Evolutionary conservation across 2,888 invertebrate genomes (phyloP), one percentile per base, ranked within the genome.

Genomic region (Caradrina kadenii): DNA sequence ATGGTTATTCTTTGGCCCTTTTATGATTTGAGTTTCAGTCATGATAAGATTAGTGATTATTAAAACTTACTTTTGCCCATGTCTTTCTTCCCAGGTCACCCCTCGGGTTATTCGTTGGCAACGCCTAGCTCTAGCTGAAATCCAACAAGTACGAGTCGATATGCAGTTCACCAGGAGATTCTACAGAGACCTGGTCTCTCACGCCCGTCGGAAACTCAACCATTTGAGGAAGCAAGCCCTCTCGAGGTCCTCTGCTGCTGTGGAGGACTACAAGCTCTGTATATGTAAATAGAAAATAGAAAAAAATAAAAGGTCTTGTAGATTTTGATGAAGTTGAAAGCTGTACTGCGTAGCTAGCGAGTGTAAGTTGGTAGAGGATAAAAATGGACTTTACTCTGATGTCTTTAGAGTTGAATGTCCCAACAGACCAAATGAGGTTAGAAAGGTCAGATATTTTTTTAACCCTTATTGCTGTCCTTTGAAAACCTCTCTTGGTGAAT

Each of bases 121-220:
- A n/a, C 90, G 92, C 1, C 87, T 90, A 26, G 96, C 95, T 0
- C 76, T 87, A 0, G 82, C 89, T 26, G 95, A 96, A 79, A 87
- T 96, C 19, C 88, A 92, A 58, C 86, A 94, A 45, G 93, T 95
- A 0, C 86, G 88, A 22, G 92, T 93, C 21, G 95, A 96, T 80
- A 81, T 95, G 10, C 88, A 89, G 39, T 91, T 93, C 75, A 89
- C 94, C n/a, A 84, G 92, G 11, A 84, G 85, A 17, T 89, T 90
- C 0, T 96, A 94, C 80, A 84, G 87, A 4, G 96, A 96, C 80
- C 78, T 95, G 11, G 87, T 95, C 6, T 78, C 90, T 2, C 96
- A 95, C 69, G 88, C 90, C 2, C 88, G 88, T 4, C 79, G 92
- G 7, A 89, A 91, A 68, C 89, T 95, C 1, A 88, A 87, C 67